These are phyloP conservation scores for Cacajao melanocephalus DNA, from an alignment of 2,797 vertebrate species.

Conservation along the genomic window DNA sequence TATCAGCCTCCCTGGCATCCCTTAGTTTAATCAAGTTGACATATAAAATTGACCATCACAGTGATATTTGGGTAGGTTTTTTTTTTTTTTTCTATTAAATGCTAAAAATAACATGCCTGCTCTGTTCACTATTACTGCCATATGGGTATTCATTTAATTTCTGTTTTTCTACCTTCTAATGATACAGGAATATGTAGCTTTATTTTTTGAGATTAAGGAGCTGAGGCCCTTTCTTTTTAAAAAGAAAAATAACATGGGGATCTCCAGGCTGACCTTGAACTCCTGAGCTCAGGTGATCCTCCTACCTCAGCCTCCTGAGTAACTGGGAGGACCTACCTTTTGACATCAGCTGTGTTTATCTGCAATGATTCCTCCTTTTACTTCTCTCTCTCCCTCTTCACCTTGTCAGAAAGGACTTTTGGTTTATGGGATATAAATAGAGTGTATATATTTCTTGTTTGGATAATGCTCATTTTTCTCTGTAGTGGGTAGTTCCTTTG, in stretches of 20 bases:
- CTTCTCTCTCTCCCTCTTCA: not conserved
- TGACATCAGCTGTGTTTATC: not conserved
- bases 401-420: not conserved
- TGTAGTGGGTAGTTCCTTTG: not conserved
- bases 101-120: not conserved
- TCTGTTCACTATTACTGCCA: not conserved
- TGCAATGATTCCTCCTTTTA: not conserved
- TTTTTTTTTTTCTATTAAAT: not conserved
- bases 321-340: not conserved
- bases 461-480: not conserved
- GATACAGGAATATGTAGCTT: not conserved
- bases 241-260: not conserved
- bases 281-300: not conserved
- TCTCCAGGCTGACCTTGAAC: not conserved
- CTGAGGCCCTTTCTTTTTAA: not conserved
- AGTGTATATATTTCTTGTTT: not conserved
- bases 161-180: constrained; percentile 3
- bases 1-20: not conserved
- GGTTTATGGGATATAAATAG: not conserved
- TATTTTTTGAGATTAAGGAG: not conserved
- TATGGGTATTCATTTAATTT: not conserved
- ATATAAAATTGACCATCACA: not conserved
- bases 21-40: not conserved
- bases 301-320: not conserved
- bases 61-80: not conserved